These are phyloP conservation scores for Caenorhabditis sinica DNA, from an alignment of 2,888 invertebrate genomes.

Conservation along the genomic window DNA sequence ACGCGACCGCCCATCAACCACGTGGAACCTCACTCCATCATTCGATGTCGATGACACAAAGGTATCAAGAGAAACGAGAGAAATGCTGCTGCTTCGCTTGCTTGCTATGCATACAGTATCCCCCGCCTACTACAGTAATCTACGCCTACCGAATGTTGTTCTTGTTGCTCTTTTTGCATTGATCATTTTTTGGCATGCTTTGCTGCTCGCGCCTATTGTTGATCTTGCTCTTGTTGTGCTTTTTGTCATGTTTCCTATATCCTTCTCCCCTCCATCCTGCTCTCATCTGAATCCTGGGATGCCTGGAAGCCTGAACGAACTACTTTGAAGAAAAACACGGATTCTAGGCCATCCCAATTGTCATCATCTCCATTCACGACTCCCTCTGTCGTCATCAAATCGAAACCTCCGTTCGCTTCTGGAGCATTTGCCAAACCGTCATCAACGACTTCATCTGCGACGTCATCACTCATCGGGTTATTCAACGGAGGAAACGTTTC, in stretches of 20 bases:
- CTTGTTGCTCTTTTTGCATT: not conserved
- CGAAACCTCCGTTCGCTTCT: conserved; percentile 4
- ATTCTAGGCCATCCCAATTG: conserved; percentile 64
- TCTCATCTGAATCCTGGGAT: conserved; percentile 4
- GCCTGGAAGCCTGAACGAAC: not conserved
- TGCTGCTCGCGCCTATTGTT: conserved; percentile 32
- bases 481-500: not conserved
- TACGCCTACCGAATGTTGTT: not conserved
- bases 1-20: conserved; percentile 66
- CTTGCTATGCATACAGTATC: too few species aligned
- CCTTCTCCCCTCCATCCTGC: not conserved
- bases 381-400: not conserved
- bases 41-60: conserved; percentile 74
- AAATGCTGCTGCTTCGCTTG: not conserved
- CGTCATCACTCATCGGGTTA: conserved; percentile 7
- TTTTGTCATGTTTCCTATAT: not conserved
- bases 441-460: not conserved
- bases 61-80: conserved; percentile 21
- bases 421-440: not conserved
- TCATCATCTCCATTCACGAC: conserved; percentile 21
- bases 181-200: conserved; percentile 3
- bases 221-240: conserved; percentile 5
- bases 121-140: conserved; percentile 30
- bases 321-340: not conserved
- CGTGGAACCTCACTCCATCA: conserved; percentile 65